Evolutionary conservation across 2,113 vertebrate species (phyloP), one percentile per base, ranked within the genome.

Genomic region (Apeltes quadracus): DNA sequence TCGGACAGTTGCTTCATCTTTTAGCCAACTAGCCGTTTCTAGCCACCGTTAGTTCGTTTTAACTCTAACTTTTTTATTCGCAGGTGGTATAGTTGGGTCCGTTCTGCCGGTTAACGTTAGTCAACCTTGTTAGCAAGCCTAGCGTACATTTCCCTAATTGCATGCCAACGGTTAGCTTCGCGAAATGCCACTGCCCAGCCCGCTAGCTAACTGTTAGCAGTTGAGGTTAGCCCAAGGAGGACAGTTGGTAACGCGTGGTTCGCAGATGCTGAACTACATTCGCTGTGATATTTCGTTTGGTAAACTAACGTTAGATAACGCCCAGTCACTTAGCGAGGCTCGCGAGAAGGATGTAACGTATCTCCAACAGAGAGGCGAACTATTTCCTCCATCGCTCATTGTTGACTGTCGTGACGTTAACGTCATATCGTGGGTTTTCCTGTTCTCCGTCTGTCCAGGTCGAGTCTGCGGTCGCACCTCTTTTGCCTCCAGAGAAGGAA

Each of bases 201-300:
- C 88, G 87, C 86, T 72, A 38, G 90, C 85, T 91, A 91, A 79
- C 82, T 5, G 61, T 76, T 89, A 91, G 91, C 88, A 29, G 27
- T n/a, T 53, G 58, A 41, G 55, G 71, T 89, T 92, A 88, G 86
- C 86, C 18, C 43, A 56, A 44, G 5, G 54, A 61, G 41, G 71
- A 14, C 39, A 41, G 25, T 75, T 48, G 25, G 53, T 51, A 54
- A 57, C 41, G 69, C 66, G 62, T 32, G n/a, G 14, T 36, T 57
- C 5, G 12, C 63, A 83, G 85, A 89, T 90, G 87, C 70, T 79
- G 56, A 46, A 34, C 20, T 48, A 51, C 43, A 23, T 20, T 53
- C 10, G 27, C 25, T 67, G 20, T 64, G 3, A 41, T 34, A 18
- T 57, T 27, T 23, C 7, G 22, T 55, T 25, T 43, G 5, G 3